Conservation (phyloP, 2,888 invertebrate genomes). For the Hyles lineata region DNA sequence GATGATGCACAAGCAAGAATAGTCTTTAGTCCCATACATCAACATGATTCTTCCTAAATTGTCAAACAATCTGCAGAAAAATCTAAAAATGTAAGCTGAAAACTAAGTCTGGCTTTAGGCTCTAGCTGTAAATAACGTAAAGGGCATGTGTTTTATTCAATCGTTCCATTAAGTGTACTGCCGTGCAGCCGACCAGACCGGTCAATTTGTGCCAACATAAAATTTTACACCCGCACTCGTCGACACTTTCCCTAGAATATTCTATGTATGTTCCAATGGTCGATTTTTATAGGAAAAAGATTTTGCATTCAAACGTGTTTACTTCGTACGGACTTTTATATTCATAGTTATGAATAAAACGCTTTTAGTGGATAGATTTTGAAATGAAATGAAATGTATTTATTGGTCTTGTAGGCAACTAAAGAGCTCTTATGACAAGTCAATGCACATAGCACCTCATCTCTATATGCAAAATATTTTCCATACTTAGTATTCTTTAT, state of each 20-base stretch:
- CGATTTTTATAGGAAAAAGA: constrained; percentile 34
- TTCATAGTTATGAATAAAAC: constrained; percentile 10
- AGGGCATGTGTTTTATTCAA: constrained; percentile 46
- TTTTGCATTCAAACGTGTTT: constrained; percentile 19
- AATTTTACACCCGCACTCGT: constrained; percentile 55
- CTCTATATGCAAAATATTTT: no score
- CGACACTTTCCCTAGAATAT: constrained; percentile 50
- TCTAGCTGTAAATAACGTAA: background rate
- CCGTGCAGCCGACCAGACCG: constrained; percentile 48
- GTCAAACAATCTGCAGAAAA: no score
- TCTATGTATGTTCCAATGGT: constrained; percentile 41
- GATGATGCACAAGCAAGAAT: no score
- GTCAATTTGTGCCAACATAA: constrained; percentile 56
- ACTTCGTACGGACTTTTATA: constrained; percentile 4
- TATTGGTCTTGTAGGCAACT: no score
- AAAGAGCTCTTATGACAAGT: no score
- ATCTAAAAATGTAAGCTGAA: background rate
- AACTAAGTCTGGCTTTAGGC: background rate
- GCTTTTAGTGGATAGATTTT: constrained; percentile 8
- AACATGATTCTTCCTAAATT: no score
- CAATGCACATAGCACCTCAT: no score
- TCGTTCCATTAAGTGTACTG: constrained; percentile 47
- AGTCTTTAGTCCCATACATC: no score
- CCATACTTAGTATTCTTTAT: no score
- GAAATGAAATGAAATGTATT: no score